phyloP scores from a whole-genome alignment of 2,113 vertebrate genomes.

The Xenopus laevis region DNA sequence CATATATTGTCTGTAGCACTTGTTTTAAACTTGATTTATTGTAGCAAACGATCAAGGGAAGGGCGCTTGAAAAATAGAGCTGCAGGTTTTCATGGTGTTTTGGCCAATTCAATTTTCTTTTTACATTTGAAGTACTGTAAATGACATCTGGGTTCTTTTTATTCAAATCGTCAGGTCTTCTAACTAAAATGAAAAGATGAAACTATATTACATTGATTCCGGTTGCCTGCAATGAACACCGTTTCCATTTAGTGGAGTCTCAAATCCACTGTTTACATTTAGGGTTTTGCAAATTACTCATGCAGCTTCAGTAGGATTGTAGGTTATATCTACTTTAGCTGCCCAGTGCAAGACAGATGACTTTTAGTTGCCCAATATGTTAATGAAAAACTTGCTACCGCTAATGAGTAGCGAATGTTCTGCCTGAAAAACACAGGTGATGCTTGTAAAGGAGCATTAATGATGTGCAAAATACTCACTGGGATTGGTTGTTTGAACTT shows the following conservation, averaged over 20 bases:
- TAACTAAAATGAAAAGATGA: not conserved
- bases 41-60: not conserved
- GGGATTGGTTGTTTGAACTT: too few species aligned
- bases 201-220: not conserved
- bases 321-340: too few species aligned
- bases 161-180: not conserved
- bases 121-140: not conserved
- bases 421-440: too few species aligned
- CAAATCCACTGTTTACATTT: not conserved
- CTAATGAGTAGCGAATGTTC: too few species aligned
- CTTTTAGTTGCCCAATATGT: too few species aligned
- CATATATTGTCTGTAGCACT: not conserved
- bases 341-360: too few species aligned
- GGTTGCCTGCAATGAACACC: not conserved
- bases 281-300: too few species aligned
- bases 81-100: not conserved
- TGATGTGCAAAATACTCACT: too few species aligned
- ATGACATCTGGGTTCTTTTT: not conserved
- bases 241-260: not conserved
- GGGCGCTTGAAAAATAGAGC: not conserved
- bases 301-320: too few species aligned
- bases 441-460: too few species aligned
- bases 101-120: not conserved
- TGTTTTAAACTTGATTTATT: not conserved
- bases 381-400: too few species aligned